Evolutionary conservation across 2,113 vertebrate species (phyloP).

Genomic region (Anthoscopus minutus): DNA sequence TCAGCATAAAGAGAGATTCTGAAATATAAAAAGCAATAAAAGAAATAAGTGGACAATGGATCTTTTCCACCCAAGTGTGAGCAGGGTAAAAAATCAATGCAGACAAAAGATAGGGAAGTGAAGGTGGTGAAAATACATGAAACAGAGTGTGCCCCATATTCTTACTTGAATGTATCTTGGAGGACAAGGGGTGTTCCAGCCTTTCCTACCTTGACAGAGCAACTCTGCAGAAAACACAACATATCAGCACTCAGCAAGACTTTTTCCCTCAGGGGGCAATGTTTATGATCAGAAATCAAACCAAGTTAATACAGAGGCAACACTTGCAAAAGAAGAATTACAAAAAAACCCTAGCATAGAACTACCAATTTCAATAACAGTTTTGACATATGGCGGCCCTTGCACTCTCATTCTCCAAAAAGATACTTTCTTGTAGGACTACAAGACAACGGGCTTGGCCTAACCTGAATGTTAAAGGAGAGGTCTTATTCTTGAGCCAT

Average conservation of each 20-base stretch:
- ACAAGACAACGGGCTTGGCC: background rate
- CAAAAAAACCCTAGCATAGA: background rate
- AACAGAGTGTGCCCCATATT: background rate
- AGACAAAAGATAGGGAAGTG: background rate
- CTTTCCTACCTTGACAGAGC: rapidly evolving
- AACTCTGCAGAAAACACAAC: background rate
- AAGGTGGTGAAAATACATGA: background rate
- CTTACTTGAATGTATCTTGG: background rate
- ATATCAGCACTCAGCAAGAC: background rate
- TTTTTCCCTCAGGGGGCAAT: background rate
- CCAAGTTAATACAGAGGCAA: background rate
- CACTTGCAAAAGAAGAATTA: background rate
- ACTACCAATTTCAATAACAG: background rate
- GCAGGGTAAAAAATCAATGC: background rate
- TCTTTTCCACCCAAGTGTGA: background rate
- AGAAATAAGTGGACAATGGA: background rate
- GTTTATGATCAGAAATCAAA: slow-evolving; percentile 3
- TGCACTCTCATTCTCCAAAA: background rate
- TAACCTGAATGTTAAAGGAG: background rate
- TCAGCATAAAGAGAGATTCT: background rate
- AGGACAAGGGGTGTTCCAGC: background rate
- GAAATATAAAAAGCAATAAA: background rate
- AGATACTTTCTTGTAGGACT: background rate
- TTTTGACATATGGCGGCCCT: background rate
- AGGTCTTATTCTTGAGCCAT: background rate